Conservation (phyloP, 2,888 invertebrate species). For the Noctua fimbriata region DNA sequence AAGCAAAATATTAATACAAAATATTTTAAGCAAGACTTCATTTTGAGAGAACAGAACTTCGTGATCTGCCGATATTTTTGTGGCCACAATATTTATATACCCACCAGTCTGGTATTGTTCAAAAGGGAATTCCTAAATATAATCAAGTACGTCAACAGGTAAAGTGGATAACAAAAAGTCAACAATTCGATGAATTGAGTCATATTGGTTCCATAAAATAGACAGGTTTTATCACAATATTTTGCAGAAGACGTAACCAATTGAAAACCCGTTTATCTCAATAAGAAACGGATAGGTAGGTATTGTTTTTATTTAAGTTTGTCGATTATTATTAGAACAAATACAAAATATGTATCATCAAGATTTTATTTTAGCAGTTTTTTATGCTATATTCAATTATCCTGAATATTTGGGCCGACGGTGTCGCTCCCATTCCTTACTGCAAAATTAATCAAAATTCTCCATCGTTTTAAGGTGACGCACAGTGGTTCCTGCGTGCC, state of each 20-base stretch:
- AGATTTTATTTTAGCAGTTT: neutral
- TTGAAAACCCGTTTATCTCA: neutral
- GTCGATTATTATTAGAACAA: neutral
- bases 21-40: slow-evolving; percentile 22
- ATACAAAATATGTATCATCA: neutral
- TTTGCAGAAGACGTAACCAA: neutral
- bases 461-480: neutral
- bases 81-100: neutral
- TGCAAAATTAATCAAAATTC: neutral
- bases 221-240: neutral
- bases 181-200: neutral
- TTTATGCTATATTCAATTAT: neutral
- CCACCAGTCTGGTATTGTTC: neutral
- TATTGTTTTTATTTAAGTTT: neutral
- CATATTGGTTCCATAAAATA: neutral
- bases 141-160: neutral
- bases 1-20: slow-evolving; percentile 4
- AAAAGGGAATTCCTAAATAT: neutral
- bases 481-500: too few species aligned
- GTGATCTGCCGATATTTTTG: neutral
- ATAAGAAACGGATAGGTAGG: neutral
- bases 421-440: neutral
- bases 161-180: neutral
- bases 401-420: too few species aligned
- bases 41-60: neutral